A percentile compares a stretch with the other conserved stretches of the same genome.
phyloP scores from a whole-genome alignment of 2,888 invertebrate species.

The Periphyllus acericola region DNA sequence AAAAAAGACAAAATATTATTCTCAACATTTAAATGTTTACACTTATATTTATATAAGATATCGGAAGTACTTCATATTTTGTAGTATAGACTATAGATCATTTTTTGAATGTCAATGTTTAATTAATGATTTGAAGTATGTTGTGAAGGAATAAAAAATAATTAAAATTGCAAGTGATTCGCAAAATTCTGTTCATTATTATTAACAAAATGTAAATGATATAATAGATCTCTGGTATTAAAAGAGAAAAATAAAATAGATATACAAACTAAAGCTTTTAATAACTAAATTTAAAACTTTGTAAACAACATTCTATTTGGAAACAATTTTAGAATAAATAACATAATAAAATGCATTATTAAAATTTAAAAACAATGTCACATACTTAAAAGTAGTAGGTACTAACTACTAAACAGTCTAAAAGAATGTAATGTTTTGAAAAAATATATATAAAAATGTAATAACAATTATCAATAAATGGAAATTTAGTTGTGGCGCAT shows the following conservation, averaged over 20 bases:
- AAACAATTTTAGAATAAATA: conserved; percentile 57
- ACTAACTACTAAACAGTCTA: conserved; percentile 54
- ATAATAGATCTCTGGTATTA: background rate
- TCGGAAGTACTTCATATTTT: too few species aligned
- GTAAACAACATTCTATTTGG: conserved; percentile 63
- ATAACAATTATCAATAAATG: conserved; percentile 56
- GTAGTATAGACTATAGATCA: too few species aligned
- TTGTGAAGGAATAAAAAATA: background rate
- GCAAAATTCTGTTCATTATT: conserved; percentile 22
- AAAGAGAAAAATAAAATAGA: background rate
- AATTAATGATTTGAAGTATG: background rate
- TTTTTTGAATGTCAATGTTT: background rate
- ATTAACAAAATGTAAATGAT: conserved; percentile 1
- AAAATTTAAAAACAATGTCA: conserved; percentile 56
- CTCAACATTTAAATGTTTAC: too few species aligned
- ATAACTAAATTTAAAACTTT: conserved; percentile 26
- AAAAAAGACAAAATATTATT: too few species aligned
- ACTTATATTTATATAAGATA: too few species aligned
- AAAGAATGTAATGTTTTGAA: conserved; percentile 42
- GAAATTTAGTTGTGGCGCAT: conserved; percentile 49
- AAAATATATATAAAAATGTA: conserved; percentile 45
- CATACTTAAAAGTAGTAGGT: conserved; percentile 42
- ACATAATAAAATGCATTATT: conserved; percentile 45
- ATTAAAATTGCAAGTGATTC: background rate
- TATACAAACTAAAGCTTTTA: conserved; percentile 16